Percentiles rank a stretch among this genome's conserved stretches.
phyloP scores from a whole-genome alignment of 2,797 vertebrate species.

The Bufotes viridis region DNA sequence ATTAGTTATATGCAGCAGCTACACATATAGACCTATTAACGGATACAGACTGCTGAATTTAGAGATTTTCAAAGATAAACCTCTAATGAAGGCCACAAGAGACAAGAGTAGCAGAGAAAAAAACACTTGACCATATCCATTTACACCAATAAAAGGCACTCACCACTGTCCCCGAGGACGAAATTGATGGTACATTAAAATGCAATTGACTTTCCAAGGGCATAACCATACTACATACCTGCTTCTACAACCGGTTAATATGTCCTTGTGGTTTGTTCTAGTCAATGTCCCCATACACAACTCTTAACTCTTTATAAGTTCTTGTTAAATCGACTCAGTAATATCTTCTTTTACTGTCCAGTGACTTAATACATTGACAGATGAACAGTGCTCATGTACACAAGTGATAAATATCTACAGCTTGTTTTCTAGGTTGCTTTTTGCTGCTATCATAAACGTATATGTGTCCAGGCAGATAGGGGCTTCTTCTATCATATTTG shows the following conservation, averaged over 20 bases:
- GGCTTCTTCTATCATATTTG: too few species aligned
- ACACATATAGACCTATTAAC: too few species aligned
- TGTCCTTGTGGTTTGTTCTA: slow-evolving; percentile 41
- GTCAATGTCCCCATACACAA: slow-evolving; percentile 26
- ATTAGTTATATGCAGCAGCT: neutral
- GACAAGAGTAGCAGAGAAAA: slow-evolving; percentile 34
- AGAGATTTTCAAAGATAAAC: slow-evolving; percentile 28
- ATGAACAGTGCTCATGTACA: neutral
- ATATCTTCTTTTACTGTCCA: slow-evolving; percentile 18
- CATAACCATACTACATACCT: slow-evolving; percentile 47
- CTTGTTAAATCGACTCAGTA: slow-evolving; percentile 19
- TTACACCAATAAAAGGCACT: slow-evolving; percentile 62
- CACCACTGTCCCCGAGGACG: slow-evolving; percentile 46
- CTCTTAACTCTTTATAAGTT: slow-evolving; percentile 40
- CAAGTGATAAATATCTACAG: neutral
- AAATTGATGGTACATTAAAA: slow-evolving; percentile 54
- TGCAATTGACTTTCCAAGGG: slow-evolving; percentile 59
- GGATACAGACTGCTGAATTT: slow-evolving; percentile 10
- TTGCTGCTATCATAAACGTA: neutral
- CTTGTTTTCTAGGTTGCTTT: neutral
- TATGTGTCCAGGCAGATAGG: too few species aligned
- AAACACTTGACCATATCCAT: slow-evolving; percentile 51
- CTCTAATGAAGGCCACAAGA: slow-evolving; percentile 43
- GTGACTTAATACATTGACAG: neutral
- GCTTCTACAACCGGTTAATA: slow-evolving; percentile 49